phyloP scores from a whole-genome alignment of 2,113 vertebrate genomes.

The Chaetodon trifascialis region DNA sequence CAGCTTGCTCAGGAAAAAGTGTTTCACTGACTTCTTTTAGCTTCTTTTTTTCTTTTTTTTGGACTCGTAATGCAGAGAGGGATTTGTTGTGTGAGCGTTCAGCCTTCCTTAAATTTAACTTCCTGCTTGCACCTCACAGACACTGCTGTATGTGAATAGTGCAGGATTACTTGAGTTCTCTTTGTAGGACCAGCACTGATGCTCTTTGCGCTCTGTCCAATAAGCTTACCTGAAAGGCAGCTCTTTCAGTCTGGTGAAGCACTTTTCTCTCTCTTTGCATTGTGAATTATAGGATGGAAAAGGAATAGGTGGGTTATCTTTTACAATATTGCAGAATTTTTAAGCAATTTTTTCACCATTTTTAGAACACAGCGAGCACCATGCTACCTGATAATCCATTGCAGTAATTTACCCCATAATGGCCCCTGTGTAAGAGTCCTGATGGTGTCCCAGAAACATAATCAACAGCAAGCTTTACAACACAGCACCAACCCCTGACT shows the following conservation, averaged over 20 bases:
- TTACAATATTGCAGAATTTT: background rate
- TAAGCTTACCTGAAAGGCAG: background rate
- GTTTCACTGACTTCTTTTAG: background rate
- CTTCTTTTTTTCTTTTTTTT: background rate
- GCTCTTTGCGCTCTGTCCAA: background rate
- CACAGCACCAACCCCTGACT: background rate
- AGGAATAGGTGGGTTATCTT: background rate
- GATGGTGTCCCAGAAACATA: slow-evolving; percentile 18
- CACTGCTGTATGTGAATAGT: background rate
- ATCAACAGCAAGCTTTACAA: background rate
- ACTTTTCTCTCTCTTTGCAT: background rate
- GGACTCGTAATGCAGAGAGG: background rate
- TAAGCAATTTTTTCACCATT: background rate
- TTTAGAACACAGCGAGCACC: background rate
- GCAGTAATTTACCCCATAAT: background rate
- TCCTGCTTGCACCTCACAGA: background rate
- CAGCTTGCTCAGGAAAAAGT: background rate
- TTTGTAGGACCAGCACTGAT: background rate
- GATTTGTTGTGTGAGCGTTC: background rate
- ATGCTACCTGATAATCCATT: slow-evolving; percentile 21
- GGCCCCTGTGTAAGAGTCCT: background rate
- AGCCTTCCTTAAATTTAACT: background rate
- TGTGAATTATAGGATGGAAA: background rate
- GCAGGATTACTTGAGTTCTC: background rate
- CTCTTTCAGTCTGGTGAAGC: background rate